These are phyloP conservation scores for Lycaena phlaeas DNA, from an alignment of 2,888 invertebrate species.

Conservation along the genomic window DNA sequence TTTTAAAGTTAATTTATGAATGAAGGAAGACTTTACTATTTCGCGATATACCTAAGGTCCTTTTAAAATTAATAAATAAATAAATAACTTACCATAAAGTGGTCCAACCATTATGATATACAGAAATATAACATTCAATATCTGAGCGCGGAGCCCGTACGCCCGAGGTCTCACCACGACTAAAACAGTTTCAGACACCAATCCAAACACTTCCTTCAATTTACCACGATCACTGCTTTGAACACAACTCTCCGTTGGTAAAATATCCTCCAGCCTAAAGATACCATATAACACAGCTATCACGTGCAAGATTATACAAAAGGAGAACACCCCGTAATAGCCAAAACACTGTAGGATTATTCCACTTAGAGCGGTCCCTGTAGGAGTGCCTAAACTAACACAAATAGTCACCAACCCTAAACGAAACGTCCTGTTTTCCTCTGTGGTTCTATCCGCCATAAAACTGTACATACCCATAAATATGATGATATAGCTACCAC, in stretches of 20 bases:
- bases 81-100: constrained; percentile 49
- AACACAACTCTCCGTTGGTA: constrained; percentile 25
- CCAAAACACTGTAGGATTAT: constrained; percentile 53
- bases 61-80: background rate
- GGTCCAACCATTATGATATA: constrained; percentile 65
- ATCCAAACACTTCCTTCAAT: constrained; percentile 38
- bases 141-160: constrained; percentile 42
- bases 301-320: constrained; percentile 42
- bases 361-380: constrained; percentile 69
- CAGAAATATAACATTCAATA: constrained; percentile 46
- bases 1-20: too few species aligned
- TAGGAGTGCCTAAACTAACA: constrained; percentile 62
- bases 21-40: too few species aligned
- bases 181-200: constrained; percentile 53
- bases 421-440: constrained; percentile 75
- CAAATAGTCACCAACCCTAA: constrained; percentile 74
- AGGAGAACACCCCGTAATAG: constrained; percentile 60
- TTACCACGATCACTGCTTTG: constrained; percentile 24
- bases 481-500: constrained; percentile 74
- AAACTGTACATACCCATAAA: constrained; percentile 76
- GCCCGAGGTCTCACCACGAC: constrained; percentile 47
- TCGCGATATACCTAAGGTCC: too few species aligned
- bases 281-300: constrained; percentile 50
- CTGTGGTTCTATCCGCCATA: constrained; percentile 72
- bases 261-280: constrained; percentile 49